phyloP scores from a whole-genome alignment of 1,140 invertebrate species.

The Eriocheir sinensis region DNA sequence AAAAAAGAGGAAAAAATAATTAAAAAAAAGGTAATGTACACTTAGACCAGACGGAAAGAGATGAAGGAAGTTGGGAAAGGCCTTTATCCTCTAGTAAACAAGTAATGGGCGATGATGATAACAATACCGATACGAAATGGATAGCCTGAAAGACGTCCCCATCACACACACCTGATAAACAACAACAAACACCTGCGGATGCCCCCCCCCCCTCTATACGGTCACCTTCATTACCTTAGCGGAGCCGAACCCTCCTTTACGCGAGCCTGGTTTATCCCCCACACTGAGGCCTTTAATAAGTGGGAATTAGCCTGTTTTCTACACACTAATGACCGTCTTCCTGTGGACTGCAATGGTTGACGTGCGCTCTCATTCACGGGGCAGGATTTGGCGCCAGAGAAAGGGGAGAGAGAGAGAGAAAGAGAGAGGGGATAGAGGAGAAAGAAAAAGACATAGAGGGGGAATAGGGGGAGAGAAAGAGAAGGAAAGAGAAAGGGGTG shows the following conservation, averaged over 20 bases:
- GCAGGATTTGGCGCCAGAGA: background rate
- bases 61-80: too few relatives aligned
- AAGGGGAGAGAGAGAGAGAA: constrained; percentile 54
- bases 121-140: too few relatives aligned
- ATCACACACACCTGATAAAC: constrained; percentile 13
- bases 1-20: too few relatives aligned
- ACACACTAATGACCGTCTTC: constrained; percentile 14
- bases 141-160: too few relatives aligned
- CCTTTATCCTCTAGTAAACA: too few relatives aligned
- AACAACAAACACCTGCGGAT: too few relatives aligned
- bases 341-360: constrained; percentile 22
- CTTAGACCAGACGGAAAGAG: too few relatives aligned
- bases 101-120: too few relatives aligned
- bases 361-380: background rate
- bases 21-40: too few relatives aligned
- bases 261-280: background rate
- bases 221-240: background rate
- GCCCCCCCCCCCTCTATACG: background rate
- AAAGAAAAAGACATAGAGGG: constrained; percentile 53
- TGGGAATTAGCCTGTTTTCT: constrained; percentile 16
- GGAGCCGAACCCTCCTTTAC: background rate
- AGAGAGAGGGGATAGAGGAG: background rate
- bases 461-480: constrained; percentile 11
- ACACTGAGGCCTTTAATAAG: constrained; percentile 9
- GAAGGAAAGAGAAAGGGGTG: constrained; percentile 30